These are phyloP conservation scores for Eulemur albifrons DNA, from an alignment of 2,797 vertebrate species.

Conservation along the genomic window DNA sequence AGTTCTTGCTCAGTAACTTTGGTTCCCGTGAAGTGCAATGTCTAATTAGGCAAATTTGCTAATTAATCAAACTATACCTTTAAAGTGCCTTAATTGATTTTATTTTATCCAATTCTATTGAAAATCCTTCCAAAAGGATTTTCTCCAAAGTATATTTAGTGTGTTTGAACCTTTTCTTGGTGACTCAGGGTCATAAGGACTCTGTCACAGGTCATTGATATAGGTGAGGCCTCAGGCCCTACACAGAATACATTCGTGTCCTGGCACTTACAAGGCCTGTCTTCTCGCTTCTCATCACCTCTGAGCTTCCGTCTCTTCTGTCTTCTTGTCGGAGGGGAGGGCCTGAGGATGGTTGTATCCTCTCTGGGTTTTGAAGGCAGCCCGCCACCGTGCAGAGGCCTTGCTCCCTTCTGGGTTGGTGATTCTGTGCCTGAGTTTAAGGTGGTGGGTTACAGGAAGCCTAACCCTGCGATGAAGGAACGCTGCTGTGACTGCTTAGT, in stretches of 20 bases:
- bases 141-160: neutral
- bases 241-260: too few relatives aligned
- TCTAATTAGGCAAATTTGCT: neutral
- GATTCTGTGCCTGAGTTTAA: neutral
- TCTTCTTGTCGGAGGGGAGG: too few relatives aligned
- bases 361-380: neutral
- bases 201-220: too few relatives aligned
- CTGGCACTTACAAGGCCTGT: too few relatives aligned
- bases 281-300: neutral
- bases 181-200: neutral
- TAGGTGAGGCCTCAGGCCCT: neutral
- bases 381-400: neutral
- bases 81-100: neutral
- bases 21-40: neutral
- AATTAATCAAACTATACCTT: neutral
- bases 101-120: neutral
- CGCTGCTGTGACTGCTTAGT: neutral
- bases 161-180: neutral
- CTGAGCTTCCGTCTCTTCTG: neutral
- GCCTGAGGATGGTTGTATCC: neutral
- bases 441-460: neutral
- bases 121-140: neutral
- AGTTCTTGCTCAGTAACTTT: neutral
- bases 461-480: neutral
- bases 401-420: neutral